These are phyloP conservation scores for Phortica variegata DNA, from an alignment of 1,140 invertebrate genomes.

Conservation along the genomic window DNA sequence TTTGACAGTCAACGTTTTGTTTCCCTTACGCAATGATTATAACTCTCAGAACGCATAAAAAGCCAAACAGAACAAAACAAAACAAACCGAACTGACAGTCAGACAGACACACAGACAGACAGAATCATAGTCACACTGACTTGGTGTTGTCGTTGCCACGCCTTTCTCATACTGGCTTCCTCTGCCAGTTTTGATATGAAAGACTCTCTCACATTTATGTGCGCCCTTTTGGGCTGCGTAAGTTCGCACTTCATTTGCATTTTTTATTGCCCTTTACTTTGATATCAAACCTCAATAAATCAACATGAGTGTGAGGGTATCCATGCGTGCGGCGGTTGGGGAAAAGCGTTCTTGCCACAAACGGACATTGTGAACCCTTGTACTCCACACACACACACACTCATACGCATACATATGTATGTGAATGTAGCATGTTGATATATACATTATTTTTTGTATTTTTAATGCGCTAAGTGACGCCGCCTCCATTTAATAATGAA, in stretches of 20 bases:
- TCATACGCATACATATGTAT: too few relatives aligned
- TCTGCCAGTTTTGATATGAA: conserved; percentile 18
- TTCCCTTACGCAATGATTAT: conserved; percentile 29
- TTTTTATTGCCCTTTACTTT: conserved; percentile 55
- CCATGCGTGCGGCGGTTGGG: neutral
- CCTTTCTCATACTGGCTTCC: conserved; percentile 3
- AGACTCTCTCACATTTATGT: conserved; percentile 13
- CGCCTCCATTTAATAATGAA: too few relatives aligned
- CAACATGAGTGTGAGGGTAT: conserved; percentile 23
- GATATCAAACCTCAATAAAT: conserved; percentile 55
- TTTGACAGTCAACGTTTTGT: conserved; percentile 30
- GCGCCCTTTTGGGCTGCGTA: conserved; percentile 39
- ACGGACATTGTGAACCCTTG: conserved; percentile 26
- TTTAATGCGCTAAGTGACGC: too few relatives aligned
- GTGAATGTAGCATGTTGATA: too few relatives aligned
- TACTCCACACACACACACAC: conserved; percentile 34
- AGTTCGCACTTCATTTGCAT: conserved; percentile 55
- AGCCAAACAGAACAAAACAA: too few relatives aligned
- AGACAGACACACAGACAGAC: neutral
- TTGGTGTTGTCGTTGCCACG: too few relatives aligned
- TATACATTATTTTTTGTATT: too few relatives aligned
- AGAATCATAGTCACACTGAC: too few relatives aligned
- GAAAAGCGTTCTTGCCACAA: neutral
- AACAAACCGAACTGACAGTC: neutral
- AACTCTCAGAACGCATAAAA: too few relatives aligned